phyloP scores from a whole-genome alignment of 2,113 vertebrate species.

The Ursus arctos region DNA sequence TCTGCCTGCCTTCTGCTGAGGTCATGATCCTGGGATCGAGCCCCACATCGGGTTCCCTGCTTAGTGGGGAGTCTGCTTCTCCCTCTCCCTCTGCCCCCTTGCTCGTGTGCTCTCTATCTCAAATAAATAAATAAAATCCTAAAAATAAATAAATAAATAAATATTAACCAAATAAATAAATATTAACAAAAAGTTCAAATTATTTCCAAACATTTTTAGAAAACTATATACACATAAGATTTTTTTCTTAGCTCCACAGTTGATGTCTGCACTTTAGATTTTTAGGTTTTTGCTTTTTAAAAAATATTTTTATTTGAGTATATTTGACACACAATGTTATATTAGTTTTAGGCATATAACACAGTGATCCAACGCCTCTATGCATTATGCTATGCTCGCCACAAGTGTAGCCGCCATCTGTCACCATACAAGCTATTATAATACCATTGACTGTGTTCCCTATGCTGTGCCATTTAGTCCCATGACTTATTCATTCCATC shows the following conservation, averaged over 20 bases:
- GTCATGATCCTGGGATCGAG: neutral
- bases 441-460: neutral
- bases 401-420: neutral
- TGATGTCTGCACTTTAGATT: neutral
- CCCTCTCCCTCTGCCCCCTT: neutral
- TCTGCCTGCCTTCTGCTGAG: neutral
- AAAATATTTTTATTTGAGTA: neutral
- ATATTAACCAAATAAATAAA: constrained; percentile 25
- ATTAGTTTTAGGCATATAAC: neutral
- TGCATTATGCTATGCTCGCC: neutral
- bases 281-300: neutral
- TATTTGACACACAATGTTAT: neutral
- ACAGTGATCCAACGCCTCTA: neutral
- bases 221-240: neutral
- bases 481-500: neutral
- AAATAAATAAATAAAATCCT: neutral
- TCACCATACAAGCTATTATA: neutral
- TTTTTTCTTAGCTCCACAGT: neutral
- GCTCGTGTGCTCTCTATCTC: neutral
- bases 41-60: neutral
- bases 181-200: constrained; percentile 1
- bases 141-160: neutral
- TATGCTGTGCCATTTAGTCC: neutral
- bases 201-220: constrained; percentile 27
- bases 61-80: too few species aligned